Conservation (phyloP, 2,113 vertebrate species). For the Nycticryphes semicollaris region DNA sequence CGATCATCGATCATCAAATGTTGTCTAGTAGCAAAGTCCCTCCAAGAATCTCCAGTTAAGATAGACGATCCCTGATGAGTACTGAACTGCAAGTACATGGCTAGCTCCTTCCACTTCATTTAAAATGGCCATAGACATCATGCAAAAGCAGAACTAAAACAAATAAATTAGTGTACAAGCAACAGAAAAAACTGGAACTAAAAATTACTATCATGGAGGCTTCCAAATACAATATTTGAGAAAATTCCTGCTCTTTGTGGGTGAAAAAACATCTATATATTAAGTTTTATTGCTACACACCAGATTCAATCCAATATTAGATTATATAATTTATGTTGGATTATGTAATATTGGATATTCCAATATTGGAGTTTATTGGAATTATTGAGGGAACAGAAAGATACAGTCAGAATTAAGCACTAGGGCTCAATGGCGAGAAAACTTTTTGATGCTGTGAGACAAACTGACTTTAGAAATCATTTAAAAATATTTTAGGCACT, state of each 20-base stretch:
- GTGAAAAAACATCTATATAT: neutral
- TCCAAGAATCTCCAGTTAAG: neutral
- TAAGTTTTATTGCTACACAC: neutral
- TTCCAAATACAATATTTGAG: neutral
- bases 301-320: neutral
- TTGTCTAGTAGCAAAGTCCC: neutral
- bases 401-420: neutral
- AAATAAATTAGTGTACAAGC: neutral
- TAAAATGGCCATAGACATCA: neutral
- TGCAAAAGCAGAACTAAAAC: neutral
- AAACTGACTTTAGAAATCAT: neutral
- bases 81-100: neutral
- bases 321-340: neutral
- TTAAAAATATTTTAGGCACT: neutral
- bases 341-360: neutral
- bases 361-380: neutral
- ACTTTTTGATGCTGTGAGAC: neutral
- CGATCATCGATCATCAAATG: neutral
- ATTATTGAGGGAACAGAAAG: neutral
- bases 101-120: neutral
- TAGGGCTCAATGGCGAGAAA: neutral
- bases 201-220: neutral
- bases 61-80: neutral
- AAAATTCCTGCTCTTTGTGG: neutral
- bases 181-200: neutral